A percentile compares a stretch with the other conserved stretches of the same genome.
phyloP scores from a whole-genome alignment of 1,140 invertebrate genomes.

The Lucilia sericata region DNA sequence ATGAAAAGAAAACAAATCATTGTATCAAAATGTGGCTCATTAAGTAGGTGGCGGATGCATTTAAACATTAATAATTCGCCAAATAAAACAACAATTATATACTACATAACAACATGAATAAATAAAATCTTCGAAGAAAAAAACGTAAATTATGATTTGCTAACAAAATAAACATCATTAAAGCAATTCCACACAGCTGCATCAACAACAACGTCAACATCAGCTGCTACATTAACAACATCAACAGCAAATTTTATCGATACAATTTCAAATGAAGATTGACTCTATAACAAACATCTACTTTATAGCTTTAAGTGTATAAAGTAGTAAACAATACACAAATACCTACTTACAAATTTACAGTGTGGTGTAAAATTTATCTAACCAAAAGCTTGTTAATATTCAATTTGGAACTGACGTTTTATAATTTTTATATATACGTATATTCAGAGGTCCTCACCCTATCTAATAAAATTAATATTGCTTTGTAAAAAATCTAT shows the following conservation, averaged over 20 bases:
- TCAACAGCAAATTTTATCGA: not conserved
- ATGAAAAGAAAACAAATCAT: not conserved
- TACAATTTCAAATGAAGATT: not conserved
- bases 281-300: not conserved
- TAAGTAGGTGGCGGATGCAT: constrained; percentile 19
- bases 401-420: too few species aligned
- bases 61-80: not conserved
- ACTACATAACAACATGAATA: not conserved
- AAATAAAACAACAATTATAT: not conserved
- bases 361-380: not conserved
- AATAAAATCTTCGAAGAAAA: not conserved
- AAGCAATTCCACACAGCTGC: not conserved
- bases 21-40: not conserved
- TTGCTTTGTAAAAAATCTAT: too few species aligned
- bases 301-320: not conserved
- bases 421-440: too few species aligned
- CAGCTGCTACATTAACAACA: not conserved
- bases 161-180: not conserved
- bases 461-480: too few species aligned
- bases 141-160: not conserved
- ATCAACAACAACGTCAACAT: not conserved
- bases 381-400: too few species aligned
- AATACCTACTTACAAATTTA: not conserved
- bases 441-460: too few species aligned
- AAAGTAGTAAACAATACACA: not conserved